phyloP scores from a whole-genome alignment of 2,113 vertebrate species.

The Apus apus region DNA sequence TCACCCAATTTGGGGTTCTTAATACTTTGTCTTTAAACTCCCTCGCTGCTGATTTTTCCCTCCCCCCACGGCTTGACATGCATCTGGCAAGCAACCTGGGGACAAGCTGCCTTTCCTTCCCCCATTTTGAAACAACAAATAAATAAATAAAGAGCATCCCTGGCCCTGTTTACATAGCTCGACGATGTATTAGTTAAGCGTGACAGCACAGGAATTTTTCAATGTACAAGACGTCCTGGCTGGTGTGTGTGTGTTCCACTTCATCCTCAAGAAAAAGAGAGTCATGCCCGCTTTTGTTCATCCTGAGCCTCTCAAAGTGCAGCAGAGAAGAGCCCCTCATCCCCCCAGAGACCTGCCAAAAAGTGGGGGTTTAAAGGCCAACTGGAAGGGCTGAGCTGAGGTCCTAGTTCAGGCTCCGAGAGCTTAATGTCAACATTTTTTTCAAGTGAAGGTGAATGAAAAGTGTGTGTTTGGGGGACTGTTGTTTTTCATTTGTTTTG shows the following conservation, averaged over 20 bases:
- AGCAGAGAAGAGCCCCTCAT: neutral
- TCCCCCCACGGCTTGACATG: accelerated
- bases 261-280: neutral
- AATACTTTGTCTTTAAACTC: constrained; percentile 45
- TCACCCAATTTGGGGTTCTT: constrained; percentile 53
- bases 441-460: neutral
- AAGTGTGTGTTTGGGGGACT: neutral
- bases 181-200: constrained; percentile 3
- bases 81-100: neutral
- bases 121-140: neutral
- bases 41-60: constrained; percentile 23
- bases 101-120: neutral
- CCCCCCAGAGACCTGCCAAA: neutral
- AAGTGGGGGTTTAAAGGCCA: neutral
- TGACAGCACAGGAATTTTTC: constrained; percentile 66
- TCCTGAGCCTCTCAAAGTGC: neutral
- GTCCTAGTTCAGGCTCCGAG: neutral
- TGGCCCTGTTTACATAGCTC: neutral
- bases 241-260: neutral
- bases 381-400: neutral
- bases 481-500: no score
- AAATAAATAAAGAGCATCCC: constrained; percentile 39
- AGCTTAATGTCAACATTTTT: neutral
- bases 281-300: neutral
- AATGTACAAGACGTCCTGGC: neutral